phyloP scores from a whole-genome alignment of 2,113 vertebrate species.

The Ptilorrhoa leucosticta region DNA sequence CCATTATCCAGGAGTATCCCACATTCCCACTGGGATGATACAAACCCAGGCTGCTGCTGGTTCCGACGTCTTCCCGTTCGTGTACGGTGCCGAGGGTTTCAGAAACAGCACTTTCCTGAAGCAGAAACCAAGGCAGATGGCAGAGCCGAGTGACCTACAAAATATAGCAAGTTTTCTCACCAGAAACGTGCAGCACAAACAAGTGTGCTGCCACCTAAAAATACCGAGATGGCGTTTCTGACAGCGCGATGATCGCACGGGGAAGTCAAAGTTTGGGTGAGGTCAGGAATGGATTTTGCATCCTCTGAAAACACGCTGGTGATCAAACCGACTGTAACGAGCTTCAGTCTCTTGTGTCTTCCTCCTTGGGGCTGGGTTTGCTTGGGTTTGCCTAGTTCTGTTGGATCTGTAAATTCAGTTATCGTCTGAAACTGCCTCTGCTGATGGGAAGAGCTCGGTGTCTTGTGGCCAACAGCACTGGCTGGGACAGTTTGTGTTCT shows the following conservation, averaged over 20 bases:
- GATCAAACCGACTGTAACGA: background rate
- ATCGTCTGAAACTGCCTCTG: background rate
- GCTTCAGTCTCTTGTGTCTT: background rate
- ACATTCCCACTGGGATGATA: background rate
- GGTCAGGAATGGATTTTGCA: background rate
- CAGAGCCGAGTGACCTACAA: slow-evolving; percentile 33
- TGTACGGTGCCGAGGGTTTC: background rate
- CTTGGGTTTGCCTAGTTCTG: background rate
- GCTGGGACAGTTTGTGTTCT: background rate
- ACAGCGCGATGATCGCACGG: background rate
- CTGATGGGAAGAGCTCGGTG: background rate
- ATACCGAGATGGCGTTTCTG: background rate
- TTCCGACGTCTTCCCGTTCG: rapidly evolving
- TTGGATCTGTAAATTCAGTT: background rate
- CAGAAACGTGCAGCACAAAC: background rate
- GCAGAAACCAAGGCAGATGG: slow-evolving; percentile 41
- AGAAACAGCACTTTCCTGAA: background rate
- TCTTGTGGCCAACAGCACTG: background rate
- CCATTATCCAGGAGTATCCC: background rate
- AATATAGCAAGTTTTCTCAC: background rate
- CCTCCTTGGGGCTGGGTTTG: background rate
- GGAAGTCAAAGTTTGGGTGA: background rate
- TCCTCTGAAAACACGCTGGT: background rate
- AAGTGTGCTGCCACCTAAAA: slow-evolving; percentile 22
- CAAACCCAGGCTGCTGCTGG: background rate